A percentile compares a stretch with the other conserved stretches of the same genome.
Conservation (phyloP, 53 echinoderm and acorn worm species). For the Apostichopus leukothele region DNA sequence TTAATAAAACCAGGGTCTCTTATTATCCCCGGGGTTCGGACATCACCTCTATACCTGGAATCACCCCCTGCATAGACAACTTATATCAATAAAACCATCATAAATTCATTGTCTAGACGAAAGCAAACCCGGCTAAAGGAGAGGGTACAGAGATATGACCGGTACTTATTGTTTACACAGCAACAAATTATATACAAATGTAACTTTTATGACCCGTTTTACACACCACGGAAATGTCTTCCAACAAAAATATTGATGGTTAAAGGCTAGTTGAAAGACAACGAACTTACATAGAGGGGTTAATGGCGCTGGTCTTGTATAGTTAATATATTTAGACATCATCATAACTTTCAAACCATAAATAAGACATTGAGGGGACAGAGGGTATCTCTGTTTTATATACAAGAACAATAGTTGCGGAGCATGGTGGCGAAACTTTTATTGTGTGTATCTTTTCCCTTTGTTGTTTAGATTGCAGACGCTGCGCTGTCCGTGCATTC, state of each 20-base stretch:
- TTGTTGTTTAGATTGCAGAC: too few species aligned
- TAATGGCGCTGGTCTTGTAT: too few species aligned
- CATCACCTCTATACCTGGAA: background rate
- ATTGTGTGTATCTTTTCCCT: too few species aligned
- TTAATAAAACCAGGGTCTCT: background rate
- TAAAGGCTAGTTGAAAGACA: too few species aligned
- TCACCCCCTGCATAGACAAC: slow-evolving; percentile 4
- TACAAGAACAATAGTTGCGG: too few species aligned
- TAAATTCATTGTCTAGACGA: slow-evolving; percentile 14
- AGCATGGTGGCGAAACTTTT: too few species aligned
- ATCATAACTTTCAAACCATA: too few species aligned
- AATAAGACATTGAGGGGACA: too few species aligned
- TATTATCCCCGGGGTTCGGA: slow-evolving; percentile 1
- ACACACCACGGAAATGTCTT: background rate
- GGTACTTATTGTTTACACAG: background rate
- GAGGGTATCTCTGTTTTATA: too few species aligned
- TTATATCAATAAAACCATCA: slow-evolving; percentile 14
- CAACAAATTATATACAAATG: slow-evolving; percentile 5
- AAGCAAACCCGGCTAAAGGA: background rate
- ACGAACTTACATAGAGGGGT: too few species aligned
- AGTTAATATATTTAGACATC: too few species aligned
- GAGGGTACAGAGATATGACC: background rate
- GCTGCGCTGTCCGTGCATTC: too few species aligned
- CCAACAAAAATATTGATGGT: background rate
- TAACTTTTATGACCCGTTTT: slow-evolving; percentile 6